These are phyloP conservation scores for Sphyrna mokarran DNA, from an alignment of 2,113 vertebrate genomes.

Conservation along the genomic window DNA sequence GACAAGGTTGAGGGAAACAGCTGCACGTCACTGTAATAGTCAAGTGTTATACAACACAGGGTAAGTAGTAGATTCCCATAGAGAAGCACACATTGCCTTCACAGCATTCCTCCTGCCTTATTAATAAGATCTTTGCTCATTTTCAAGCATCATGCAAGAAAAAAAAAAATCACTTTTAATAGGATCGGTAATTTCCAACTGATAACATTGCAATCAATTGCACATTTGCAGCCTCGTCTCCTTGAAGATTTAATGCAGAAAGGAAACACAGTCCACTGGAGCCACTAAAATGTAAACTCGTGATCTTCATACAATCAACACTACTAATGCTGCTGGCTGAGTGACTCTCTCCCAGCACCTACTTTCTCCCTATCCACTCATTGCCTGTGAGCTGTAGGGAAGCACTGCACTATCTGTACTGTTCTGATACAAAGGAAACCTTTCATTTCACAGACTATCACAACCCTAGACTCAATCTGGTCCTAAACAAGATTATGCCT, in stretches of 20 bases:
- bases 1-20: neutral
- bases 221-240: neutral
- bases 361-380: neutral
- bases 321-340: neutral
- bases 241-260: neutral
- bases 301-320: neutral
- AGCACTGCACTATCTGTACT: neutral
- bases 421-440: neutral
- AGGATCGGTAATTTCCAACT: neutral
- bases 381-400: neutral
- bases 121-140: neutral
- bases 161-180: neutral
- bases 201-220: neutral
- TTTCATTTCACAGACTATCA: neutral
- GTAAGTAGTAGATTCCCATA: neutral
- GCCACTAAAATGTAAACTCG: neutral
- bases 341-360: neutral
- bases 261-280: neutral
- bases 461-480: neutral
- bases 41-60: neutral
- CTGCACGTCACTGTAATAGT: neutral
- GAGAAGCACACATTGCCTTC: neutral
- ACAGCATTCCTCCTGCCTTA: neutral
- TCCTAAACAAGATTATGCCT: neutral
- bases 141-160: neutral